These are phyloP conservation scores for Lepeophtheirus salmonis DNA, from an alignment of 1,140 invertebrate species.

Conservation along the genomic window DNA sequence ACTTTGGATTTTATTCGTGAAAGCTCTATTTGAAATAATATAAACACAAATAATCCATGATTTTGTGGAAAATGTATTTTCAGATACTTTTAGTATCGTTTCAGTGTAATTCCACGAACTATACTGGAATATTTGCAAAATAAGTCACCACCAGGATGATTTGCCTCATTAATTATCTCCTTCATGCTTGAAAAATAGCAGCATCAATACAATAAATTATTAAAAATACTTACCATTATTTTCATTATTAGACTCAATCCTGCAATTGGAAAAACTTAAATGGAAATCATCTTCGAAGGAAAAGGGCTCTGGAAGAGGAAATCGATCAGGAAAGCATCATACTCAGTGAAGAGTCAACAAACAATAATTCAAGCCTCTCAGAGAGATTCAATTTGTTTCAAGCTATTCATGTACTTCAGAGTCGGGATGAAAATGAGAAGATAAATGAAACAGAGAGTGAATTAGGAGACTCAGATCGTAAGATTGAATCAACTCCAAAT, in stretches of 20 bases:
- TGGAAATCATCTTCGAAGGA: conserved; percentile 47
- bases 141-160: neutral
- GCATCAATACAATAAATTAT: conserved; percentile 1
- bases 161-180: neutral
- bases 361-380: conserved; percentile 36
- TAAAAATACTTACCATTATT: conserved; percentile 1
- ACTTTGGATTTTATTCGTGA: too few relatives aligned
- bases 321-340: conserved; percentile 28
- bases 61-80: neutral
- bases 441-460: conserved; percentile 32
- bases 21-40: too few relatives aligned
- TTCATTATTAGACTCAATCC: conserved; percentile 55
- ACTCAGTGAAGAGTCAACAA: conserved; percentile 25
- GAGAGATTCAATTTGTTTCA: conserved; percentile 77
- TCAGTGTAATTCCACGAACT: neutral
- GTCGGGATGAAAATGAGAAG: conserved; percentile 46
- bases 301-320: conserved; percentile 42
- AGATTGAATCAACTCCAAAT: too few relatives aligned
- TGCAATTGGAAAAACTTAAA: conserved; percentile 85
- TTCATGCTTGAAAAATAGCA: neutral
- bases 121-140: neutral
- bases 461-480: conserved; percentile 24
- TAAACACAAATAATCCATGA: too few relatives aligned
- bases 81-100: neutral
- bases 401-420: conserved; percentile 57